A percentile compares a stretch with the other conserved stretches of the same genome.
Evolutionary conservation across 2,113 vertebrate genomes (phyloP).

Genomic region (Nerophis lumbriciformis): DNA sequence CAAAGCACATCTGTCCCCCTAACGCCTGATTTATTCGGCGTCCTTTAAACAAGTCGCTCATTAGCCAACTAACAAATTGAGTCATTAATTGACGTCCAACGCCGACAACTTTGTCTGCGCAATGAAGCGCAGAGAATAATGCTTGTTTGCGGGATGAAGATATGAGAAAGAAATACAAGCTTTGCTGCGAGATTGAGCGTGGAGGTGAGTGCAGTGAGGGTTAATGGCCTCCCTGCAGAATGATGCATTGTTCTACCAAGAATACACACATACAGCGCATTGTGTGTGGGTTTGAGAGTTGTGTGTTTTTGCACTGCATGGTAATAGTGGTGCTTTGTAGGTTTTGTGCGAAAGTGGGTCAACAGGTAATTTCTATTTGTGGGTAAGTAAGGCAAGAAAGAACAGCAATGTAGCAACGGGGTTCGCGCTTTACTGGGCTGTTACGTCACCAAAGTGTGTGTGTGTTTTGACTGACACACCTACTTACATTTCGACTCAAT

Average conservation of each 20-base stretch:
- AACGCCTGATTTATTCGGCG: conserved; percentile 46
- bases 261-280: background rate
- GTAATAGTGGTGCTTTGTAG: background rate
- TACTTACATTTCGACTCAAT: conserved; percentile 30
- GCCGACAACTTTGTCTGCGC: conserved; percentile 39
- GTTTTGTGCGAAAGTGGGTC: conserved; percentile 25
- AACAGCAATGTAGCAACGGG: background rate
- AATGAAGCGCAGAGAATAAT: conserved; percentile 47
- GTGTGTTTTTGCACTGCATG: background rate
- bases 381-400: background rate
- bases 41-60: conserved; percentile 47
- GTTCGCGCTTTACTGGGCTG: background rate
- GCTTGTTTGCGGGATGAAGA: conserved; percentile 26
- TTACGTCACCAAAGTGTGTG: conserved; percentile 1
- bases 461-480: conserved; percentile 22
- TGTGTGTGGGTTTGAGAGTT: background rate
- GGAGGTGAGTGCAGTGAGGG: conserved; percentile 1
- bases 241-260: conserved; percentile 23
- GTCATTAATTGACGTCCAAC: conserved; percentile 44
- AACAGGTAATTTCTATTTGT: conserved; percentile 25
- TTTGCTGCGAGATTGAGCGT: background rate
- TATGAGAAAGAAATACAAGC: background rate
- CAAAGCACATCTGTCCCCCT: conserved; percentile 20
- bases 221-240: conserved; percentile 1
- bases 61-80: conserved; percentile 51